Evolutionary conservation across 2,113 vertebrate species (phyloP).

Genomic region (Coracopsis vasa): DNA sequence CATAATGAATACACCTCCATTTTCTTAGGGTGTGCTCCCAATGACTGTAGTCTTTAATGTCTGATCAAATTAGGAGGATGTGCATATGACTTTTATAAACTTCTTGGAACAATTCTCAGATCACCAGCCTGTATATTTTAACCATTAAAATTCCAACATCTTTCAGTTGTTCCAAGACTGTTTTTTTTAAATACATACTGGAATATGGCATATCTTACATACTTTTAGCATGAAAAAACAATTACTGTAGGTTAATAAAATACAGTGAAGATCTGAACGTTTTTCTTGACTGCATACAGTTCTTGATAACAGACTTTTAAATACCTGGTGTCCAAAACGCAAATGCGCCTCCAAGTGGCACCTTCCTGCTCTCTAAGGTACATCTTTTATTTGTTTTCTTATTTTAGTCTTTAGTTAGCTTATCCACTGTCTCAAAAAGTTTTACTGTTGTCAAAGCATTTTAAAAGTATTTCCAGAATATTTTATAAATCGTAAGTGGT

Average conservation of each 20-base stretch:
- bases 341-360: background rate
- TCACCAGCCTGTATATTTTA: background rate
- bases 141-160: background rate
- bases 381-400: background rate
- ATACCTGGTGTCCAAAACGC: background rate
- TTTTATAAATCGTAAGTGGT: background rate
- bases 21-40: background rate
- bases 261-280: background rate
- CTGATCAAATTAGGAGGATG: background rate
- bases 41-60: background rate
- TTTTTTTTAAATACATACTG: background rate
- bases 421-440: background rate
- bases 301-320: background rate
- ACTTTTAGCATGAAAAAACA: background rate
- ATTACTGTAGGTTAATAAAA: background rate
- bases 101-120: background rate
- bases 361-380: background rate
- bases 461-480: background rate
- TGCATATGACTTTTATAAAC: background rate
- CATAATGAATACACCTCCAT: background rate
- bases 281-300: background rate
- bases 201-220: background rate
- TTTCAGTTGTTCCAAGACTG: background rate
- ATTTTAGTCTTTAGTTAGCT: background rate
- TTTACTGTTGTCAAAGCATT: background rate